Evolutionary conservation across 2,888 invertebrate species (phyloP).

Genomic region (Trissoscelio sp.): DNA sequence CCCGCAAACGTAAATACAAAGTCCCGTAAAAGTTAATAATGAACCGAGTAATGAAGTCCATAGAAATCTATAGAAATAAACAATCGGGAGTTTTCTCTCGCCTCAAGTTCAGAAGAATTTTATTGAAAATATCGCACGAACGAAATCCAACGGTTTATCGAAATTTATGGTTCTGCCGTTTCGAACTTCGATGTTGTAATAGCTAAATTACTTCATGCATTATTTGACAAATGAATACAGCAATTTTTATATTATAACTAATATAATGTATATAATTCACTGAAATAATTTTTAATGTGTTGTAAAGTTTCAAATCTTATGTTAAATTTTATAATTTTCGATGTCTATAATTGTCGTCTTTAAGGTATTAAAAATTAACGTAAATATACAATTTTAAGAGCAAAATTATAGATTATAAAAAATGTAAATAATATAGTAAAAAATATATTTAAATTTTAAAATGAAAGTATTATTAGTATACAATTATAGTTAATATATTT

Average conservation of each 20-base stretch:
- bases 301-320: too few species aligned
- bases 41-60: conserved; percentile 44
- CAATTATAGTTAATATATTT: too few species aligned
- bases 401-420: too few species aligned
- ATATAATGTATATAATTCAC: too few species aligned
- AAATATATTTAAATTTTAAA: too few species aligned
- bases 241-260: neutral
- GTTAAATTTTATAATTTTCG: too few species aligned
- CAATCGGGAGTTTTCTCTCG: conserved; percentile 21
- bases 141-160: conserved; percentile 12
- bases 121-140: conserved; percentile 27
- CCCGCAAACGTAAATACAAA: conserved; percentile 47
- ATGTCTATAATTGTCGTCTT: too few species aligned
- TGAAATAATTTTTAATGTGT: too few species aligned
- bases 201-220: neutral
- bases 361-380: too few species aligned
- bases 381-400: too few species aligned
- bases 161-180: conserved; percentile 16
- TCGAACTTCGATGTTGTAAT: neutral
- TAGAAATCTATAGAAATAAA: conserved; percentile 44
- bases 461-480: too few species aligned
- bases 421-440: too few species aligned
- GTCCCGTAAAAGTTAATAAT: conserved; percentile 55
- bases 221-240: neutral
- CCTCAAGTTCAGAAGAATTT: conserved; percentile 2